A percentile compares a stretch with the other conserved stretches of the same genome.
Evolutionary conservation across 2,888 invertebrate species (phyloP).

Genomic region (Napeogenes inachia): DNA sequence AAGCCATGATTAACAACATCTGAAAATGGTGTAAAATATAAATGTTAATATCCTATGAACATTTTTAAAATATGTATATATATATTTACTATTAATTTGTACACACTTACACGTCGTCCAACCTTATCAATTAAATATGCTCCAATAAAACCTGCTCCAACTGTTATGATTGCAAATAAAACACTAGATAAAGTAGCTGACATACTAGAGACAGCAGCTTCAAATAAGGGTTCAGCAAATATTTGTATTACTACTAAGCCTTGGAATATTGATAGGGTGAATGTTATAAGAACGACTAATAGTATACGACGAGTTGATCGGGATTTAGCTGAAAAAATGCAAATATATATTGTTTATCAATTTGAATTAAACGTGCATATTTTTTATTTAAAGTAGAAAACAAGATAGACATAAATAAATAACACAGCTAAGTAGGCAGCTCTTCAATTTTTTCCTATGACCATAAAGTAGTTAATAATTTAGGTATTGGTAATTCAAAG

Average conservation of each 20-base stretch:
- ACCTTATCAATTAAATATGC: slow-evolving; percentile 51
- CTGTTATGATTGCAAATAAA: slow-evolving; percentile 42
- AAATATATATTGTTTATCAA: neutral
- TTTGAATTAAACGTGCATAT: too few relatives aligned
- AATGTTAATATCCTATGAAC: neutral
- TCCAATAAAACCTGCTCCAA: slow-evolving; percentile 44
- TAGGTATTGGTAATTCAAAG: neutral
- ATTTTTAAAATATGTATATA: neutral
- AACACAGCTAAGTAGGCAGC: too few relatives aligned
- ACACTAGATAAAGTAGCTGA: slow-evolving; percentile 51
- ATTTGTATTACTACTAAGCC: slow-evolving; percentile 57
- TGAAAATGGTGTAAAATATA: slow-evolving; percentile 19
- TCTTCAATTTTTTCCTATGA: too few relatives aligned
- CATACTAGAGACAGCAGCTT: slow-evolving; percentile 48
- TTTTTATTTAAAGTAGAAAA: too few relatives aligned
- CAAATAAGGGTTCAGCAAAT: slow-evolving; percentile 56
- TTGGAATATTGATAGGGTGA: slow-evolving; percentile 51
- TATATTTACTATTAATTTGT: neutral
- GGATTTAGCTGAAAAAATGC: slow-evolving; percentile 49
- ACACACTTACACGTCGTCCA: slow-evolving; percentile 52
- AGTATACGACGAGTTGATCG: slow-evolving; percentile 49
- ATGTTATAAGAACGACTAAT: slow-evolving; percentile 38
- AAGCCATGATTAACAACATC: slow-evolving; percentile 39
- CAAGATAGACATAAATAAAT: too few relatives aligned
- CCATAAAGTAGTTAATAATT: too few relatives aligned